Evolutionary conservation across 2,113 vertebrate genomes (phyloP).

Genomic region (Anolis carolinensis): DNA sequence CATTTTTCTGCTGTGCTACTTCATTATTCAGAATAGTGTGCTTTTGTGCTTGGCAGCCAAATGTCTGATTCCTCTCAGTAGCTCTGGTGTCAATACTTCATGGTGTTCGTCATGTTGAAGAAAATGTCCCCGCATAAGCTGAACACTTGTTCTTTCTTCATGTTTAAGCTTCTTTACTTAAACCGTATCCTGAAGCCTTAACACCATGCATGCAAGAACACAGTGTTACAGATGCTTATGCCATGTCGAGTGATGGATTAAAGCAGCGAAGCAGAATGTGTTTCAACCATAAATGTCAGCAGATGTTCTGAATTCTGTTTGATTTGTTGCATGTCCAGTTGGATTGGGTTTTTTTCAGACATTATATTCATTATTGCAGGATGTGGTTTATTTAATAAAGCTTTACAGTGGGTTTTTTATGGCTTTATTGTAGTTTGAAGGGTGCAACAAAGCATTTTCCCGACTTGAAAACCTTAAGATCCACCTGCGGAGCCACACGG

Average conservation of each 20-base stretch:
- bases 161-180: conserved; percentile 41
- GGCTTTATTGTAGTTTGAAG: conserved; percentile 87
- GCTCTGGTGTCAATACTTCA: conserved; percentile 31
- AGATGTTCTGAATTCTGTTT: conserved; percentile 69
- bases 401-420: conserved; percentile 59
- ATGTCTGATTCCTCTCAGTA: conserved; percentile 38
- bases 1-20: not conserved
- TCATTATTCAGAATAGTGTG: not conserved
- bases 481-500: conserved; percentile 96
- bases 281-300: conserved; percentile 66
- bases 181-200: conserved; percentile 2
- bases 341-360: conserved; percentile 52
- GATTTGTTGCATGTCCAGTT: conserved; percentile 67
- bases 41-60: conserved; percentile 45
- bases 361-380: conserved; percentile 64
- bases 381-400: conserved; percentile 62
- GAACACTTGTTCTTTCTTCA: conserved; percentile 48
- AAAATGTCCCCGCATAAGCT: conserved; percentile 28
- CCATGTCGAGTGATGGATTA: conserved; percentile 54
- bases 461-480: conserved; percentile 99
- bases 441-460: conserved; percentile 98
- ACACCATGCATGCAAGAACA: conserved; percentile 10
- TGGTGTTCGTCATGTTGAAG: conserved; percentile 11
- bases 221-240: conserved; percentile 54
- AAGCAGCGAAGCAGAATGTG: conserved; percentile 60